Evolutionary conservation across 2,113 vertebrate genomes (phyloP), one percentile per base, ranked within the genome.

Genomic region (Ailuropoda melanoleuca): DNA sequence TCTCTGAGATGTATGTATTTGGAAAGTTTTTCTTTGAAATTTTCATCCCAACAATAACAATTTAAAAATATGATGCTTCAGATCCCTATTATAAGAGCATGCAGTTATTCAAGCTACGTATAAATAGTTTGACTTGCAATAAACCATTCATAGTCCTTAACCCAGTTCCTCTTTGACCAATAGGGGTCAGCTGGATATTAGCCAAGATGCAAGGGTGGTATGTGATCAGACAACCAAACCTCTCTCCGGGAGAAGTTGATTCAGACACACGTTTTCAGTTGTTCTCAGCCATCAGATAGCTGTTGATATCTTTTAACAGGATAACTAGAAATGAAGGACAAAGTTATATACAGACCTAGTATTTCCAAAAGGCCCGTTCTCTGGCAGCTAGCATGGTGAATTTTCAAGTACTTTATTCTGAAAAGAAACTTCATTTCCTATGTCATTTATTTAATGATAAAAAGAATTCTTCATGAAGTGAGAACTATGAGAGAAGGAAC

Each of bases 11-110:
- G 14, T 31, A 84, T 53, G 46, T 81, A 66, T 68, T 58, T 95
- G 43, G 39, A 88, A 85, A 29, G 29, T 37, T 70, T 78, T 55
- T 66, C 81, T 89, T 80, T 75, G 72, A 82, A 97, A 78, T 92
- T 72, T 92, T 92, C 75, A 31, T 74, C 80, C 90, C 74, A 82
- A 78, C 21, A 60, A 93, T 39, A 96, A 64, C 46, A 78, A 15
- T 74, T 97, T 82, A 90, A 64, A 85, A 97, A 95, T 56, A 86
- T 4, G 26, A 48, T 86, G 83, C 34, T 88, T 90, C n/a, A 39
- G 53, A 70, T 78, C 17, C 15, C 18, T 75, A 11, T 17, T 72
- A 37, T 15, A 85, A 81, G 37, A 50, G 43, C 34, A 68, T 31
- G 17, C 4, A 66, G 9, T 55, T 31, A 34, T 75, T 78, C 46